A percentile compares a stretch with the other conserved stretches of the same genome.
Evolutionary conservation across 2,888 invertebrate species (phyloP).

Genomic region (Dynastes hyllus): DNA sequence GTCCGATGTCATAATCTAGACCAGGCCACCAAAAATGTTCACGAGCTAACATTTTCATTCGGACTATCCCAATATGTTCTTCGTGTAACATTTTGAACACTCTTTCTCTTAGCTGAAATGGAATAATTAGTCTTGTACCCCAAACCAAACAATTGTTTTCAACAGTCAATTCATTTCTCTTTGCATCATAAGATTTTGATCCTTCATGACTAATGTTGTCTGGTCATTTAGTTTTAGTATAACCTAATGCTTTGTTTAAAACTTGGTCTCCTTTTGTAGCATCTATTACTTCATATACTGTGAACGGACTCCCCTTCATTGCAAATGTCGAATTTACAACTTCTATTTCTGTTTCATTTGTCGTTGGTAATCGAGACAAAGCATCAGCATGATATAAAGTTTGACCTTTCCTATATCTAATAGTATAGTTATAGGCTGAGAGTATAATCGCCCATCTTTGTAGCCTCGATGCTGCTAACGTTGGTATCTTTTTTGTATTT

Average conservation of each 20-base stretch:
- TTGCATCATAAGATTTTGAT: conserved; percentile 22
- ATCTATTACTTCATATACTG: conserved; percentile 12
- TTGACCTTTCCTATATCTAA: conserved; percentile 39
- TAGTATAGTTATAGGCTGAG: conserved; percentile 46
- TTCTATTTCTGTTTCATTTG: conserved; percentile 28
- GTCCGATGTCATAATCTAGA: no score
- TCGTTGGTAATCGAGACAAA: conserved; percentile 39
- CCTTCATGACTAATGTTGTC: neutral
- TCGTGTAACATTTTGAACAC: conserved; percentile 3
- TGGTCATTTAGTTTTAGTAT: conserved; percentile 47
- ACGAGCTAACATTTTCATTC: no score
- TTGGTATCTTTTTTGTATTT: conserved; percentile 32
- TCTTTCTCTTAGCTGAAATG: conserved; percentile 25
- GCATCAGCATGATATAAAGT: conserved; percentile 43
- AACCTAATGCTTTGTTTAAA: conserved; percentile 29
- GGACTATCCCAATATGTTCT: conserved; percentile 3
- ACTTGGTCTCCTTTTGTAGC: conserved; percentile 40
- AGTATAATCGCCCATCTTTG: conserved; percentile 53
- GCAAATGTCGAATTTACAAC: conserved; percentile 24
- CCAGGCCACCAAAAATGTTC: no score
- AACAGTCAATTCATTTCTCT: conserved; percentile 20
- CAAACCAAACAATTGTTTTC: conserved; percentile 42
- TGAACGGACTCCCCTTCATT: conserved; percentile 30
- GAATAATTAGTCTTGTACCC: conserved; percentile 43
- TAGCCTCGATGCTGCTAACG: conserved; percentile 46